phyloP scores from a whole-genome alignment of 2,888 invertebrate species.

The Cataglyphis albicans region DNA sequence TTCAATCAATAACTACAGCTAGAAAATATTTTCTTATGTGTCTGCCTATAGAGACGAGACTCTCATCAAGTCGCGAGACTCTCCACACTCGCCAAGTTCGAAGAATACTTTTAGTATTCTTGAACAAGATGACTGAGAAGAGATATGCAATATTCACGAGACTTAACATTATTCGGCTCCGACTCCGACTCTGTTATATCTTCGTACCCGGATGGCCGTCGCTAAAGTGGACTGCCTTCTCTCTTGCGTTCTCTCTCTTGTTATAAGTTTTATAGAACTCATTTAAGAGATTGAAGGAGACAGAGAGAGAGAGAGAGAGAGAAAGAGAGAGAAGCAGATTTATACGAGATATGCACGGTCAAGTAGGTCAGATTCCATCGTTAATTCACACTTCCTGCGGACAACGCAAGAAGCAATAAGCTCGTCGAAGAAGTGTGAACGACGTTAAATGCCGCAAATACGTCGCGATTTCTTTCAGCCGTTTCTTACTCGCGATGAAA shows the following conservation, averaged over 20 bases:
- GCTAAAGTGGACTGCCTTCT: conserved; percentile 47
- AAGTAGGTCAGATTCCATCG: conserved; percentile 69
- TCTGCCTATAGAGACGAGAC: neutral
- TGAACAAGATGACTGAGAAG: neutral
- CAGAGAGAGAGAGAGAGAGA: neutral
- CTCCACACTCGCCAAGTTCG: neutral
- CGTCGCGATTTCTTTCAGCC: conserved; percentile 9
- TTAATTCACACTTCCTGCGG: conserved; percentile 70
- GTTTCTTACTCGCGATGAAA: neutral
- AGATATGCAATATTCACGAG: neutral
- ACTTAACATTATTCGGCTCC: neutral
- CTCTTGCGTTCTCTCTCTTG: neutral
- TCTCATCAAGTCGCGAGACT: too few relatives aligned
- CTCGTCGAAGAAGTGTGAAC: conserved; percentile 42
- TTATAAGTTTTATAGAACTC: conserved; percentile 39
- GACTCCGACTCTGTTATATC: neutral
- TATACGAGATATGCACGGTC: conserved; percentile 31
- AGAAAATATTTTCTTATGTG: conserved; percentile 1
- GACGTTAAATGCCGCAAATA: neutral
- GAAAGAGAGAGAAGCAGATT: conserved; percentile 54
- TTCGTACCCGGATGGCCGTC: neutral
- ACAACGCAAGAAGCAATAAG: conserved; percentile 31
- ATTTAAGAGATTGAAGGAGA: conserved; percentile 48
- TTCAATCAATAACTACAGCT: conserved; percentile 22
- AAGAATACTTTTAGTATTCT: neutral